Conservation (phyloP, 1,140 invertebrate species). For the Lasioglossum baleicum region DNA sequence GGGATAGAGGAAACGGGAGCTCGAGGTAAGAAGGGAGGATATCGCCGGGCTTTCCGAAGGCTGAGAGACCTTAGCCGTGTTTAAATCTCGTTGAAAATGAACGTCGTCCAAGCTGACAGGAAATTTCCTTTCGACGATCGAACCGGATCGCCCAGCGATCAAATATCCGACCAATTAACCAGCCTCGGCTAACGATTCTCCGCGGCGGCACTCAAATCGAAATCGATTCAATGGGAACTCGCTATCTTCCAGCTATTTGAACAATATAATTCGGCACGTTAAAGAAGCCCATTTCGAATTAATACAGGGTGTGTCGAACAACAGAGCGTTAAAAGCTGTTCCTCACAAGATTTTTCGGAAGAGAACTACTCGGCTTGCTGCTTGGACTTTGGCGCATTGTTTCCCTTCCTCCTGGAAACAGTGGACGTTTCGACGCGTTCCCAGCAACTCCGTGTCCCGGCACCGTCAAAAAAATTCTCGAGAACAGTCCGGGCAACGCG, state of each 20-base stretch:
- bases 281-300: too few species aligned
- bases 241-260: not conserved
- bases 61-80: slow-evolving; percentile 14
- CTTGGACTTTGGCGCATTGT: too few species aligned
- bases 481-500: too few species aligned
- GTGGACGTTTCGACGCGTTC: too few species aligned
- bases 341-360: too few species aligned
- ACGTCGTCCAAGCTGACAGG: slow-evolving; percentile 18
- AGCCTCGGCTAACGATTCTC: slow-evolving; percentile 3
- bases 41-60: not conserved
- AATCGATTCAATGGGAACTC: not conserved
- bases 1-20: too few species aligned
- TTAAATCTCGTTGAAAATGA: slow-evolving; percentile 28
- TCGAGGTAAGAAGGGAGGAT: not conserved
- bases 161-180: slow-evolving; percentile 41
- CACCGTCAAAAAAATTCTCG: not conserved
- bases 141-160: slow-evolving; percentile 35
- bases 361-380: too few species aligned
- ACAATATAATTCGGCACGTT: too few species aligned
- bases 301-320: too few species aligned
- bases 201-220: not conserved
- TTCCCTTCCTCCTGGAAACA: too few species aligned
- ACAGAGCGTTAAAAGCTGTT: too few species aligned
- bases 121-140: slow-evolving; percentile 43
- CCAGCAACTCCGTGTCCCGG: too few species aligned